A percentile compares a stretch with the other conserved stretches of the same genome.
Evolutionary conservation across 2,888 invertebrate species (phyloP).

Genomic region (Torymus texanus): DNA sequence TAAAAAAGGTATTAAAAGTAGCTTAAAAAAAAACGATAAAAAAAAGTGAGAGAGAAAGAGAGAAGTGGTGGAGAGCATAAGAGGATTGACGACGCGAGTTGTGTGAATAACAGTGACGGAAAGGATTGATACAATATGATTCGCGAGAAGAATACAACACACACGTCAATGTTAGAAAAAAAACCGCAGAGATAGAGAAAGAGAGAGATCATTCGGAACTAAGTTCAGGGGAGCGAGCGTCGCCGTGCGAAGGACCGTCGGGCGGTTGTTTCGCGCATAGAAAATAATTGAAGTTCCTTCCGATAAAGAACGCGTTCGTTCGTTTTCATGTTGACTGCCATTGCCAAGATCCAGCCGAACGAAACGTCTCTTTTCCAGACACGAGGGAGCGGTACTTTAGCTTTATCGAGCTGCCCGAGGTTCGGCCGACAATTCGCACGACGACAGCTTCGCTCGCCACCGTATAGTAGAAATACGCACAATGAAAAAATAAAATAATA

Average conservation of each 20-base stretch:
- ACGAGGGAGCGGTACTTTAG: constrained; percentile 8
- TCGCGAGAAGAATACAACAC: background rate
- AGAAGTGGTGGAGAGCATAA: no score
- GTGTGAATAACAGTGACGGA: background rate
- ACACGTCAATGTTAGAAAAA: background rate
- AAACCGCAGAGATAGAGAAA: background rate
- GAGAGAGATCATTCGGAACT: constrained; percentile 29
- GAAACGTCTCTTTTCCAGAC: background rate
- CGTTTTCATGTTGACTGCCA: background rate
- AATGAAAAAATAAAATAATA: constrained; percentile 30
- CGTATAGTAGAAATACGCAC: constrained; percentile 39
- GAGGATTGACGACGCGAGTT: constrained; percentile 17
- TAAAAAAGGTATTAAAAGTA: constrained; percentile 49
- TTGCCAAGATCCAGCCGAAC: no score
- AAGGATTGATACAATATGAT: constrained; percentile 14
- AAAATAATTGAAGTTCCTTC: constrained; percentile 28
- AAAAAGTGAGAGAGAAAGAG: constrained; percentile 9
- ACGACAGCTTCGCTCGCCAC: constrained; percentile 5
- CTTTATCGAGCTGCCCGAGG: background rate
- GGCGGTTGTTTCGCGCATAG: background rate
- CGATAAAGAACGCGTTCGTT: background rate
- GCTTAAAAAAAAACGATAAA: constrained; percentile 35
- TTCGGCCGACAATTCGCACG: background rate
- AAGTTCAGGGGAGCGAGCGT: constrained; percentile 1
- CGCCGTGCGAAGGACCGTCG: background rate